Conservation (phyloP, 2,888 invertebrate species). For the Heliconius hortense region DNA sequence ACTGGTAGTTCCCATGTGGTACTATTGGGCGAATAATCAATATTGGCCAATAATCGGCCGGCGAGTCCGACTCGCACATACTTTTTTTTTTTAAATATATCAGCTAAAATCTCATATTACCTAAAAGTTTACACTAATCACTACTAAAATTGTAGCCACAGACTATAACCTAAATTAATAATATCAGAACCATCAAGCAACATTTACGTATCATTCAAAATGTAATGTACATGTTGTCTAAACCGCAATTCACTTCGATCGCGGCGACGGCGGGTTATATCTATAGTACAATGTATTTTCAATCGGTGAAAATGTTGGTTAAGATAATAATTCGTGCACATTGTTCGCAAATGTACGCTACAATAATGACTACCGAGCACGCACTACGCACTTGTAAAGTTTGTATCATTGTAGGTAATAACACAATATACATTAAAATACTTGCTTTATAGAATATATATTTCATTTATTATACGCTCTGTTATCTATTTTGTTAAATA, state of each 20-base stretch:
- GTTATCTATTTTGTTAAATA: neutral
- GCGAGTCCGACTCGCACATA: no score
- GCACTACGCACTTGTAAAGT: neutral
- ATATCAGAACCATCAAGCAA: neutral
- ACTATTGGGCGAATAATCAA: no score
- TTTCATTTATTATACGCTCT: neutral
- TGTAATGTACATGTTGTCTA: conserved; percentile 35
- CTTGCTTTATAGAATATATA: neutral
- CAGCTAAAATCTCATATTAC: neutral
- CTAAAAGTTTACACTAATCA: neutral
- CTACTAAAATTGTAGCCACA: neutral
- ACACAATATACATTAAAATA: neutral
- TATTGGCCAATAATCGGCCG: no score
- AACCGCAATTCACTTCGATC: conserved; percentile 40
- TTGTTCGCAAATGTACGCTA: conserved; percentile 1
- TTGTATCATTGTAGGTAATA: neutral
- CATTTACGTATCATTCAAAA: conserved; percentile 29
- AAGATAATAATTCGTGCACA: conserved; percentile 17
- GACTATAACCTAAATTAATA: neutral
- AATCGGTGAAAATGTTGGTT: conserved; percentile 27
- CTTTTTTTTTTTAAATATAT: neutral
- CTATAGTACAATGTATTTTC: conserved; percentile 30
- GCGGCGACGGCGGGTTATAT: conserved; percentile 15
- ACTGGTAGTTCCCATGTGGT: no score
- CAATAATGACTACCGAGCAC: neutral